Conservation (phyloP, 2,797 vertebrate species). For the Gymnodraco acuticeps region DNA sequence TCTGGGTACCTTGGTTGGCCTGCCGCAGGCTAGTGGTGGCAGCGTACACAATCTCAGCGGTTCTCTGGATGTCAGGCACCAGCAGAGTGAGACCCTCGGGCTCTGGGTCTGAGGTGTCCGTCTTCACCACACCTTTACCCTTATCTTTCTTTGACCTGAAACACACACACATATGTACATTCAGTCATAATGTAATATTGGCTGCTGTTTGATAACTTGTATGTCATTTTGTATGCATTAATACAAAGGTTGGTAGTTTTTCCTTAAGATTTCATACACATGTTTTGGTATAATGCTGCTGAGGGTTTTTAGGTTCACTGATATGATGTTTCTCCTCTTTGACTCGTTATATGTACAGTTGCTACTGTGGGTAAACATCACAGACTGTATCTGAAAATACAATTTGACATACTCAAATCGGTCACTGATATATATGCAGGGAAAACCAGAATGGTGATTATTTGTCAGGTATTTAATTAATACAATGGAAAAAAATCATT, state of each 20-base stretch:
- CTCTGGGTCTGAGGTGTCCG: conserved; percentile 93
- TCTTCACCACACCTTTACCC: conserved; percentile 93
- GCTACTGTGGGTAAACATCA: neutral
- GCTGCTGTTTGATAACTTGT: neutral
- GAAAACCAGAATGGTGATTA: neutral
- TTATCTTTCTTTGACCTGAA: conserved; percentile 98
- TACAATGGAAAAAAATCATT: too few species aligned
- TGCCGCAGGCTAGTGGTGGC: conserved; percentile 95
- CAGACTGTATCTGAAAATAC: neutral
- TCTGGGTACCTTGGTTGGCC: conserved; percentile 91
- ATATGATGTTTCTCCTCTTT: neutral
- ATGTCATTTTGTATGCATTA: neutral
- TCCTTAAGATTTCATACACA: neutral
- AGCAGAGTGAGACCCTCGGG: conserved; percentile 96
- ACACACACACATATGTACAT: conserved; percentile 26
- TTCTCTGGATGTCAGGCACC: conserved; percentile 98
- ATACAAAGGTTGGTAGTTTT: neutral
- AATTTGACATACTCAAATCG: neutral
- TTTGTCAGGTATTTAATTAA: too few species aligned
- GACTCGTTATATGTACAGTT: neutral
- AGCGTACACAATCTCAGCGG: conserved; percentile 94
- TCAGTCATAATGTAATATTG: neutral
- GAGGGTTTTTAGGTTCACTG: neutral
- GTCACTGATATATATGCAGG: neutral
- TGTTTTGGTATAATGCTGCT: neutral